Evolutionary conservation across 2,888 invertebrate species (phyloP).

Genomic region (Tyria jacobaeae): DNA sequence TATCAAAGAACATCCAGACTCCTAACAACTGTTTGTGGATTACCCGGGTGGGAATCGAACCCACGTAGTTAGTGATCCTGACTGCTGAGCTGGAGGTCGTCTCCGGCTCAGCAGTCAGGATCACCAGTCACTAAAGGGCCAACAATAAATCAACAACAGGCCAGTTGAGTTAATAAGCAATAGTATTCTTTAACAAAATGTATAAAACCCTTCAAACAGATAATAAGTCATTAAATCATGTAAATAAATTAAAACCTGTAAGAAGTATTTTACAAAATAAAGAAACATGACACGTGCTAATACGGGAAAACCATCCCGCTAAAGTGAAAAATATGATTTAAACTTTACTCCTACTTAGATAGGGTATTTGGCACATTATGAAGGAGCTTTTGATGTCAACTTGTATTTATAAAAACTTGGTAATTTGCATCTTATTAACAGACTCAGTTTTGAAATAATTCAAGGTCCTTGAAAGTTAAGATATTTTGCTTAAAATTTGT

Average conservation of each 20-base stretch:
- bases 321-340: constrained; percentile 43
- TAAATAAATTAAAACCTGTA: constrained; percentile 6
- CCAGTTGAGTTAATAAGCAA: too few relatives aligned
- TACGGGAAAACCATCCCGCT: constrained; percentile 20
- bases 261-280: constrained; percentile 14
- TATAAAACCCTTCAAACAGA: background rate
- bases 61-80: too few relatives aligned
- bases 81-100: too few relatives aligned
- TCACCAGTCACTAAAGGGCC: too few relatives aligned
- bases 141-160: too few relatives aligned
- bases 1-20: too few relatives aligned
- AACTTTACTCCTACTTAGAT: constrained; percentile 28
- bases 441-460: constrained; percentile 11
- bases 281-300: constrained; percentile 2
- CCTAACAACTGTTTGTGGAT: too few relatives aligned
- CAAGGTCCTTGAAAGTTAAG: background rate
- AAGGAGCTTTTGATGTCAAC: constrained; percentile 17
- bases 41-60: too few relatives aligned
- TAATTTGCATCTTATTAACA: constrained; percentile 9
- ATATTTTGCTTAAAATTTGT: background rate
- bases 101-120: too few relatives aligned
- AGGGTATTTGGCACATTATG: constrained; percentile 24
- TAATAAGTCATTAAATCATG: background rate
- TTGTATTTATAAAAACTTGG: constrained; percentile 12
- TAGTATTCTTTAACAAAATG: background rate